Evolutionary conservation across 2,113 vertebrate species (phyloP).

Genomic region (Talpa occidentalis): DNA sequence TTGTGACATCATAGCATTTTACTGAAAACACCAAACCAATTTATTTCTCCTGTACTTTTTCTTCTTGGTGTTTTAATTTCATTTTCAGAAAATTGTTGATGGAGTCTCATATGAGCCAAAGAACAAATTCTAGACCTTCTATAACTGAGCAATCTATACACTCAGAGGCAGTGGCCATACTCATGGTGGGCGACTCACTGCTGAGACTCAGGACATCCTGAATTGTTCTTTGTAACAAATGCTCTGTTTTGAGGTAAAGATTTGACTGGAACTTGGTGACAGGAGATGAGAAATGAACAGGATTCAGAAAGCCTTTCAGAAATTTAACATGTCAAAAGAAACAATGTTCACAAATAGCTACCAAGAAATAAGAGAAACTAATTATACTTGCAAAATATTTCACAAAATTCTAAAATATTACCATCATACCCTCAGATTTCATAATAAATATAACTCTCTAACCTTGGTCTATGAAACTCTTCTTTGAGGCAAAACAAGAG

Average conservation of each 20-base stretch:
- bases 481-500: neutral
- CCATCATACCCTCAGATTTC: neutral
- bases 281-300: neutral
- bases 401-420: neutral
- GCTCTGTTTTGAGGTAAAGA: neutral
- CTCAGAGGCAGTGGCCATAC: neutral
- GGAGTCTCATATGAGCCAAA: neutral
- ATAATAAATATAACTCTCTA: neutral
- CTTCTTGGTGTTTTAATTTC: neutral
- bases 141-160: neutral
- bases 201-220: neutral
- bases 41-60: neutral
- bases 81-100: neutral
- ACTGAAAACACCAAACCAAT: neutral
- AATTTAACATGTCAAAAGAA: slow-evolving; percentile 11
- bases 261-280: neutral
- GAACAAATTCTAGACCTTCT: neutral
- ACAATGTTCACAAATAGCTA: neutral
- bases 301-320: neutral
- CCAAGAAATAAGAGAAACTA: slow-evolving; percentile 33
- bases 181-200: fast-evolving
- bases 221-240: neutral
- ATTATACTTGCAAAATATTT: neutral
- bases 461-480: neutral
- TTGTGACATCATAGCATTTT: neutral